Conservation (phyloP, 2,113 vertebrate genomes). For the Chamaetylas fuelleborni region DNA sequence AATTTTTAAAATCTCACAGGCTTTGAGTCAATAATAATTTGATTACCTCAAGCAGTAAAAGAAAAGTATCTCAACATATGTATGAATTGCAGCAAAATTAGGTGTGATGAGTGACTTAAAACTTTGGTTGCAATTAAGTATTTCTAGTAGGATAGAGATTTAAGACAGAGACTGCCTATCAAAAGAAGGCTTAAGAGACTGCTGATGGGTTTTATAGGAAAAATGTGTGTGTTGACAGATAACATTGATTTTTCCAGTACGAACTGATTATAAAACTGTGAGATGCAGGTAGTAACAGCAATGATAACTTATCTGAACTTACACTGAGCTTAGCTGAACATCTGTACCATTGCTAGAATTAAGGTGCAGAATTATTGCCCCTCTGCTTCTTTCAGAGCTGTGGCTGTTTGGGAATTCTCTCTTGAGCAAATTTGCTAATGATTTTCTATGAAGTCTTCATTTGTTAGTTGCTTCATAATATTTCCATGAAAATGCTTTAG, state of each 20-base stretch:
- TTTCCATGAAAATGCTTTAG: neutral
- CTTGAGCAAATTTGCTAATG: neutral
- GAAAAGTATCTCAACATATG: neutral
- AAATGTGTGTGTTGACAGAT: neutral
- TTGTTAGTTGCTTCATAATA: neutral
- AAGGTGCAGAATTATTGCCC: neutral
- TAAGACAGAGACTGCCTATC: neutral
- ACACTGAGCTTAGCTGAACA: neutral
- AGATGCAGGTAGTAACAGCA: neutral
- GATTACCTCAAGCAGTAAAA: neutral
- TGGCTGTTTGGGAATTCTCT: neutral
- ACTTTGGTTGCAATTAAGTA: neutral
- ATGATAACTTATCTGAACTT: neutral
- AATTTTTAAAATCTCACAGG: neutral
- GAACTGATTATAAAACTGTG: neutral
- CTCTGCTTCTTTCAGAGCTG: neutral
- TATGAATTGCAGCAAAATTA: neutral
- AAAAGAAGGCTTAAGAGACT: neutral
- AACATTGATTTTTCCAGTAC: neutral
- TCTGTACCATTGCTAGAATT: neutral
- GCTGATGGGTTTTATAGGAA: neutral
- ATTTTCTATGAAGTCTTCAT: neutral
- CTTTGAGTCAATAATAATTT: neutral
- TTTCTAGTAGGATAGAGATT: neutral
- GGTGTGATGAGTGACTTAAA: neutral